Base-by-base conservation (phyloP, 1,140 invertebrate species). In the Conus ventricosus region DNA sequence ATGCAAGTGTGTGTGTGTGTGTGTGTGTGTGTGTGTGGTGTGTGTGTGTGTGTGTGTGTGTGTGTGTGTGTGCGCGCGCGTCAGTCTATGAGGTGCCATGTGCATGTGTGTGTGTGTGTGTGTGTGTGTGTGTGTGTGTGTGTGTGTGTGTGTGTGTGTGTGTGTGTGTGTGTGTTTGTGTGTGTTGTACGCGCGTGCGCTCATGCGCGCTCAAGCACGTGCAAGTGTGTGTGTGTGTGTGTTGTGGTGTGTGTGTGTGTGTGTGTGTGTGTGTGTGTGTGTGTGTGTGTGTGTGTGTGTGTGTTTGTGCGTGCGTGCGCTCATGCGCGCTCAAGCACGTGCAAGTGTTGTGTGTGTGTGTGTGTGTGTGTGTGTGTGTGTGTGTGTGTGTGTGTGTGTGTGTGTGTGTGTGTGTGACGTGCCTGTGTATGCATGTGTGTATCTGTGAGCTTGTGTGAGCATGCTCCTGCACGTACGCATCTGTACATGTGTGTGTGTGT, bases 161-260 rank as follows among this genome's bases (percentile, higher is more conserved):
- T 20, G 23, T n/a, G 63, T 87, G 75, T 87, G 25, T 78, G 53
- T 87, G 27, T 87, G 27, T 87, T 13, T 78, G 75, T 54, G 84
- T 51, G 51, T n/a, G n/a, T n/a, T n/a, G n/a, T n/a, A n/a, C 53
- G 60, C 25, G 60, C 71, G 67, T 17, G 67, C 51, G 67, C 71
- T 27, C 51, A 25, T 71, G 60, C 8, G 67, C 51, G 60, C 15
- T 27, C 51, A 51, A 25, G 60, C 51, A 25, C 20, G 60, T 71
- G 39, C 15, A 25, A 39, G 39, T 5, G 84, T 71, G 27, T 39
- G 60, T 71, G 60, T 27, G 67, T 10, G 67, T 23, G 51, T 71
- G 60, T n/a, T 39, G 67, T 53, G 67, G 10, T 8, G 25, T 39
- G 27, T 13, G 27, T 71, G 27, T 15, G 60, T n/a, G n/a, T n/a